Conservation (phyloP, 2,113 vertebrate species). For the Phocoena sinus region DNA sequence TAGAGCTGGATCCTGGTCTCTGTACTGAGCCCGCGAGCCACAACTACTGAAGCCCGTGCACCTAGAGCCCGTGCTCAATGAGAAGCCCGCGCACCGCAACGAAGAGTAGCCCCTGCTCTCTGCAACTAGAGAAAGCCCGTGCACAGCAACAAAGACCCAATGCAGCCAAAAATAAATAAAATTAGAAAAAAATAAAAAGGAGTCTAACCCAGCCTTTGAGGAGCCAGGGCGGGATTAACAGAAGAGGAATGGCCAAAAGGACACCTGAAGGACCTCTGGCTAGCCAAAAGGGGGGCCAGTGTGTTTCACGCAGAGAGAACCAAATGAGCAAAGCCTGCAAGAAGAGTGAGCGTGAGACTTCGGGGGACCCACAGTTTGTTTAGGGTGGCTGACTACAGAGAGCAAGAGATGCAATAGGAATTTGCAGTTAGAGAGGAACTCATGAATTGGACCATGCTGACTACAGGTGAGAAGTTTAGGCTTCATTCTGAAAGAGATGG, state of each 20-base stretch:
- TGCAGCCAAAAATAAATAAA: too few species aligned
- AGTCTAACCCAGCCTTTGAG: not conserved
- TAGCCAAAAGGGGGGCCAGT: not conserved
- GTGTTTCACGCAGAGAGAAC: not conserved
- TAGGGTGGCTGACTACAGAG: not conserved
- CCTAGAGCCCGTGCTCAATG: too few species aligned
- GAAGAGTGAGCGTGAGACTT: not conserved
- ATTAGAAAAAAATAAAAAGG: not conserved
- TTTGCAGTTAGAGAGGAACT: not conserved
- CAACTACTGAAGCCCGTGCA: too few species aligned
- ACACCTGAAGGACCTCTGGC: not conserved
- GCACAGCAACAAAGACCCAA: too few species aligned
- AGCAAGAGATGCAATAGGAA: not conserved
- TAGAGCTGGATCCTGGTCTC: not conserved
- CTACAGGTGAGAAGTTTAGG: not conserved
- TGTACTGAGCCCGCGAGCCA: rapidly evolving
- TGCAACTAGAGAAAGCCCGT: too few species aligned
- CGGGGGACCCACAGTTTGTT: not conserved
- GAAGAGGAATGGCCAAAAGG: not conserved
- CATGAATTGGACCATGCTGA: not conserved
- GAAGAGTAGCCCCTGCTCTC: too few species aligned
- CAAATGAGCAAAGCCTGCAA: not conserved
- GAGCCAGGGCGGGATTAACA: not conserved
- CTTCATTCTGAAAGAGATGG: not conserved
- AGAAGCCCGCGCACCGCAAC: too few species aligned